Conservation (phyloP, 2,888 invertebrate species). For the Drosophila colorata region DNA sequence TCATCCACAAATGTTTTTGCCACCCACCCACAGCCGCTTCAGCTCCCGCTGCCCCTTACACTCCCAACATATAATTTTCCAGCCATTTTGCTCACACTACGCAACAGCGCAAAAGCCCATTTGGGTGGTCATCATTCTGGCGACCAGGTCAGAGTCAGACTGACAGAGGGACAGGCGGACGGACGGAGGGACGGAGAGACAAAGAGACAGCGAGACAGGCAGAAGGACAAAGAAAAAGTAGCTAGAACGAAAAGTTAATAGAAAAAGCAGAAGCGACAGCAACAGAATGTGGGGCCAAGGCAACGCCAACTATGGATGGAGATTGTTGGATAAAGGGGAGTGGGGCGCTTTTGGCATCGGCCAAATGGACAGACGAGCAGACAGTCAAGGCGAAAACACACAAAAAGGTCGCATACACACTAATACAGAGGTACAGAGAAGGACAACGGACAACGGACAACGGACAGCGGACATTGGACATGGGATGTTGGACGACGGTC, state of each 20-base stretch:
- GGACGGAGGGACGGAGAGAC: conserved; percentile 17
- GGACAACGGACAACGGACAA: conserved; percentile 37
- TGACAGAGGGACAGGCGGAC: conserved; percentile 30
- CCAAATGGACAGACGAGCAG: conserved; percentile 52
- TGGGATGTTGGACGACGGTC: conserved; percentile 66
- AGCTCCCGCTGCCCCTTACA: background rate
- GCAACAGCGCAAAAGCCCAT: conserved; percentile 22
- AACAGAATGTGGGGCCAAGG: conserved; percentile 77
- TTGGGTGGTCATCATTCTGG: conserved; percentile 73
- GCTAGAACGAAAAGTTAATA: conserved; percentile 80
- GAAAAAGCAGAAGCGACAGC: conserved; percentile 75
- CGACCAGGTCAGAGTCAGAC: conserved; percentile 72
- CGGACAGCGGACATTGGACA: conserved; percentile 47
- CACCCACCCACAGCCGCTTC: background rate
- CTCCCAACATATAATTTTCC: conserved; percentile 46
- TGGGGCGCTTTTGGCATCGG: conserved; percentile 49
- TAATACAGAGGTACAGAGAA: conserved; percentile 29
- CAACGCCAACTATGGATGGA: conserved; percentile 37
- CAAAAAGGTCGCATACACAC: conserved; percentile 71
- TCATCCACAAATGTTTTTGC: conserved; percentile 42
- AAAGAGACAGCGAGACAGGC: conserved; percentile 13
- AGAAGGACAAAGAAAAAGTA: conserved; percentile 75
- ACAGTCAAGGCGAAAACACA: conserved; percentile 78
- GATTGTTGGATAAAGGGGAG: background rate
- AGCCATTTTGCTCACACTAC: conserved; percentile 50